A percentile compares a stretch with the other conserved stretches of the same genome.
Evolutionary conservation across 2,888 invertebrate genomes (phyloP).

Genomic region (Caenorhabditis afra): DNA sequence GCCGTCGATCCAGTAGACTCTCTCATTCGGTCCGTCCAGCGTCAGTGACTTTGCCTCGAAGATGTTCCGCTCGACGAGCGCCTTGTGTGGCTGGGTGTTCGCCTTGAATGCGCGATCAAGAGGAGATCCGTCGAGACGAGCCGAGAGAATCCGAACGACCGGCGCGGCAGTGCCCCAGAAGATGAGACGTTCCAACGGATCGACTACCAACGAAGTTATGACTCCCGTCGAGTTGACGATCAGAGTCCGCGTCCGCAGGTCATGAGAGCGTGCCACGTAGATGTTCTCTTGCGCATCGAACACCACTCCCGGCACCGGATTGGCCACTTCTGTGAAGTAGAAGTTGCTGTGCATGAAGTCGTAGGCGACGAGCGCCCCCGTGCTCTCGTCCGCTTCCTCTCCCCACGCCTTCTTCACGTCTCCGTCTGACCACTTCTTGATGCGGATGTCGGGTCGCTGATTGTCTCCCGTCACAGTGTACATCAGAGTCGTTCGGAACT

Average conservation of each 20-base stretch:
- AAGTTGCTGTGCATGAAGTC: conserved; percentile 49
- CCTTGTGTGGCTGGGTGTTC: conserved; percentile 24
- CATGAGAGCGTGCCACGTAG: conserved; percentile 14
- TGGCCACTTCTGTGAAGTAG: conserved; percentile 36
- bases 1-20: conserved; percentile 39
- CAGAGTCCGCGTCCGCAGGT: conserved; percentile 18
- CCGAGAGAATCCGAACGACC: conserved; percentile 28
- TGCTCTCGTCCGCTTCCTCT: conserved; percentile 24
- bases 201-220: conserved; percentile 33
- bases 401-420: conserved; percentile 21
- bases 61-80: conserved; percentile 31
- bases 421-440: conserved; percentile 32
- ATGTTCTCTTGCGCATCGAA: conserved; percentile 41
- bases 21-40: conserved; percentile 32
- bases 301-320: conserved; percentile 1
- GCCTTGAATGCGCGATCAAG: conserved; percentile 21
- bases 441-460: conserved; percentile 15
- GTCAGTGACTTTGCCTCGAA: conserved; percentile 37
- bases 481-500: conserved; percentile 12
- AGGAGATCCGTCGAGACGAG: conserved; percentile 50
- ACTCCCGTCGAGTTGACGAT: conserved; percentile 51
- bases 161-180: conserved; percentile 42
- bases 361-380: conserved; percentile 20
- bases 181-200: conserved; percentile 26
- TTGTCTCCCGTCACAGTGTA: conserved; percentile 14